Base-by-base conservation (phyloP, 1,140 invertebrate species). In the Drosophila serrata region DNA sequence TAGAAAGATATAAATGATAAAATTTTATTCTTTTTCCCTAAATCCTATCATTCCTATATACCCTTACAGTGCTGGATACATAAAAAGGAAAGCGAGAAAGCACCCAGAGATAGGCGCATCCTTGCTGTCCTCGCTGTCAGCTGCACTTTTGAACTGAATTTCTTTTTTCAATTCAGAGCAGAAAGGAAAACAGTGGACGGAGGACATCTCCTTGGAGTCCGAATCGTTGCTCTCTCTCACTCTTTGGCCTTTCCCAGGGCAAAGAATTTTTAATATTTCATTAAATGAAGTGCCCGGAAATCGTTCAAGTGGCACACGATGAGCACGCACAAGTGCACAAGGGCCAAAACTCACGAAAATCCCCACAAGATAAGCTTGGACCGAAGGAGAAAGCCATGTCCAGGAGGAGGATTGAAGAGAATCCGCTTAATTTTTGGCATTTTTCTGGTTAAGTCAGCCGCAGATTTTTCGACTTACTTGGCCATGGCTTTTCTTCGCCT, bases 201-300 rank as follows among this genome's bases (percentile, higher is more conserved):
- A 69, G 65, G 46, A 69, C 65, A 69, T 43, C 45, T 72, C 53
- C 68, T 59, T 58, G 29, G 68, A 68, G 68, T 65, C 48, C 72
- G 72, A 51, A 43, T 67, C 39, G 27, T 11, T 46, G 67, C 35
- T 48, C 13, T 12, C 4, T 13, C 15, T 27, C 6, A 15, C 46
- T n/a, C n/a, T n/a, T n/a, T n/a, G n/a, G n/a, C 27, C 9, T 27
- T 29, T 29, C 42, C 19, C 9, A 19, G 48, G 49, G 48, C 45
- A 70, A 86, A 59, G 90, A 92, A 81, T 91, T 92, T 92, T 92
- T 91, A 92, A 92, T 92, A 92, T 92, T 92, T 92, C 90, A 92
- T 92, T 91, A 92, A 92, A 92, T 92, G 90, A 91, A 92, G 90
- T 92, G 81, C 81, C 67, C 57, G 70, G 58, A 88, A 88, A 84